Evolutionary conservation across 2,888 invertebrate species (phyloP).

Genomic region (Plebejus argus): DNA sequence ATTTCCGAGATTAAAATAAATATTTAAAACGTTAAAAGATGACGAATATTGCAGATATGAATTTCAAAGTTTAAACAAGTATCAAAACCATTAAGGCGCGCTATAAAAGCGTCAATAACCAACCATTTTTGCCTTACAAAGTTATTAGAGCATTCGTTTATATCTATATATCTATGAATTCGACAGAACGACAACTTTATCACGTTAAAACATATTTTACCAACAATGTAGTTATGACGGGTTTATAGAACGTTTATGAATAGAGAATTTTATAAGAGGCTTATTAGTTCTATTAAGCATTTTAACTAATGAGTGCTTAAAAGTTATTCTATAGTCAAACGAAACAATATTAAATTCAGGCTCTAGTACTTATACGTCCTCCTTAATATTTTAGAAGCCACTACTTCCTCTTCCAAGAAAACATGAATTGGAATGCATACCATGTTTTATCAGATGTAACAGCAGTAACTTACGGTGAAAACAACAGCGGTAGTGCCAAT

Average conservation of each 20-base stretch:
- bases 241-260: no score
- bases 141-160: background rate
- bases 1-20: background rate
- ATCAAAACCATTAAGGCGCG: background rate
- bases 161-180: no score
- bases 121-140: background rate
- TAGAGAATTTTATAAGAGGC: no score
- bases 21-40: background rate
- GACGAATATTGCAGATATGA: background rate
- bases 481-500: background rate
- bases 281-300: no score
- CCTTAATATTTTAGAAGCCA: background rate
- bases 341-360: no score
- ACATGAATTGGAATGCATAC: background rate
- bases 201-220: no score
- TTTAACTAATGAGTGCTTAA: no score
- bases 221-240: no score
- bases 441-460: background rate
- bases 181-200: no score
- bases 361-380: no score
- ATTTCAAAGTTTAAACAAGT: background rate
- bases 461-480: background rate
- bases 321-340: no score
- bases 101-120: background rate
- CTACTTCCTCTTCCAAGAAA: background rate